Base-by-base conservation (phyloP, 2,888 invertebrate species). In the Andrena praecox region DNA sequence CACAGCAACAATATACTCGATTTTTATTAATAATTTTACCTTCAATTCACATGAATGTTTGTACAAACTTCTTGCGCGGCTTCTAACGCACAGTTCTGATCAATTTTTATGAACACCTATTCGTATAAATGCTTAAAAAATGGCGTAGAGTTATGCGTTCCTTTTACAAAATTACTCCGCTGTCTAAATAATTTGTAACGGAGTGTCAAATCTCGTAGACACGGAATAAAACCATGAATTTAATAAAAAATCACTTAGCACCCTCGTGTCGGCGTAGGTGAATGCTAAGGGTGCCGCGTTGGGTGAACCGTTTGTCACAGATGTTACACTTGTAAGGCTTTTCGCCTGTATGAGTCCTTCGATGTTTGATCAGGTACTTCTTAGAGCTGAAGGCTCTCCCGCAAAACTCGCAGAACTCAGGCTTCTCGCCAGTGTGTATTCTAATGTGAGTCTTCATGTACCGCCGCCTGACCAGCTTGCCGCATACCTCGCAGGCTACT, bases 401-500 rank as follows among this genome's bases (percentile, higher is more conserved):
- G 68, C 93, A 93, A 59, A 87, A 91, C 33, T 93, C 91, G 63
- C 93, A 92, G 24, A 92, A 87, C 33, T 92, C 91, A 0, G 90
- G 91, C 60, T 92, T 92, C 60, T 93, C 92, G 0, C 91, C 92
- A 0, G 89, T 90, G 54, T 93, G 93, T 59, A 91, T 92, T 31
- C 91, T 87, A 3, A 85, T 70, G 35, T 92, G 93, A 56, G 83
- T 90, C 76, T 89, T 91, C 87, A 92, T 88, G 83, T 93, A 91
- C 48, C 87, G 87, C 12, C 89, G 88, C 6, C 91, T 90, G 73
- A 94, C 93, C 24, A 91, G 80, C 60, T 94, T 94, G 0, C 92
- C 93, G 74, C 94, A 95, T 0, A 92, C 83, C n/a, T 93, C 91
- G 81, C 95, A 94, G 0, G 92, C 80, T 16, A 92, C 89, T 79